Base-by-base conservation (phyloP, 2,113 vertebrate species). In the Sylvicapra grimmia region DNA sequence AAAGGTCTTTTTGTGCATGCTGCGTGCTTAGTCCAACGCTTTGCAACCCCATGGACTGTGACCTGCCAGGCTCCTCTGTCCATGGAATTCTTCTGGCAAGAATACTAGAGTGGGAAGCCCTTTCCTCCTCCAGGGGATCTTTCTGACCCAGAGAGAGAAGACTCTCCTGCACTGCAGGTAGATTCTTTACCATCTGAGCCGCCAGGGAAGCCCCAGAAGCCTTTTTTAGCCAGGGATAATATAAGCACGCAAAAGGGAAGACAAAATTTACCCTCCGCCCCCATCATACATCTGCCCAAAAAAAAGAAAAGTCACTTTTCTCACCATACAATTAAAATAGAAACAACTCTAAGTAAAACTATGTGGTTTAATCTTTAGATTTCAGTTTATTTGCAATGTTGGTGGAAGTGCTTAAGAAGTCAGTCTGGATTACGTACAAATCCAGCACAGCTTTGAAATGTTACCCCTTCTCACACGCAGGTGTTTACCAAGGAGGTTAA, bases 181-280 rank as follows among this genome's bases (percentile, higher is more conserved):
- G 9, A 23, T 40, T 40, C 68, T 23, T 36, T 23, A 23, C 10
- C 10, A 6, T 13, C 5, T 1, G 36, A 44, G 11, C 10, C 72
- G 25, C 72, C 5, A 75, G 72, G 72, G 72, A 75, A 25, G 72
- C 68, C 68, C 68, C 19, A 25, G 2, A 21, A 18, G n/a, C 18
- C 11, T 21, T 77, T 83, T 54, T 21, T 7, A 10, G 49, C 83
- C 1, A 4, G 3, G 8, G n/a, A 27, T 29, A 14, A 21, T n/a
- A 36, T 8, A 10, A 31, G 4, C 2, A 0, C 8, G 9, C n/a
- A 3, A 44, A 44, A 19, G 6, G 54, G 19, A 49, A 33, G 16
- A 40, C 0, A 6, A 0, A 25, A 10, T 36, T 16, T 1, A 27
- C 44, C 56, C 54, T 7, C 47, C 5, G 2, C 0, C 2, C 3